phyloP scores from a whole-genome alignment of 2,797 vertebrate species.

The Poecile montanus region DNA sequence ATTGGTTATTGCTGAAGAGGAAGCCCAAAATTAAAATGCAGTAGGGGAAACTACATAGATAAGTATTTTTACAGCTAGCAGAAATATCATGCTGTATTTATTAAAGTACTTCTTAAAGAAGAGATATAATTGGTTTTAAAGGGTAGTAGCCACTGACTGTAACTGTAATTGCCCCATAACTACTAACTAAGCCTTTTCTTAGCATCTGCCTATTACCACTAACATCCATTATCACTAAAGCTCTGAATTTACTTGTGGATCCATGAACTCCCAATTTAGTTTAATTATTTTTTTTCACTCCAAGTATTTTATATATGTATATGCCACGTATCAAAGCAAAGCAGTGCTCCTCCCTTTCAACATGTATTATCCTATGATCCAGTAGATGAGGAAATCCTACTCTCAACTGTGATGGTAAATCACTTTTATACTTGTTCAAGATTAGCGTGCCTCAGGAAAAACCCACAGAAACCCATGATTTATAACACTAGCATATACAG shows the following conservation, averaged over 20 bases:
- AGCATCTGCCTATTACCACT: background rate
- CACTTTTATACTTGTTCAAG: background rate
- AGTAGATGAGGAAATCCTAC: background rate
- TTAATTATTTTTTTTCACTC: background rate
- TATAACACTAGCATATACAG: background rate
- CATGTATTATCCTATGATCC: background rate
- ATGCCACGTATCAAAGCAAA: background rate
- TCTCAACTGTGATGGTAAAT: background rate
- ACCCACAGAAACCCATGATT: background rate
- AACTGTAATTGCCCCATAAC: background rate
- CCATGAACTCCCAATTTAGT: background rate
- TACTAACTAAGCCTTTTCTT: background rate
- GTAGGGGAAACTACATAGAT: background rate
- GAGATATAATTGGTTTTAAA: background rate
- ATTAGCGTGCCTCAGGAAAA: background rate
- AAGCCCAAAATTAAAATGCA: constrained; percentile 4
- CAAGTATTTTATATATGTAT: background rate
- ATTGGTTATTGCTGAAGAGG: constrained; percentile 28
- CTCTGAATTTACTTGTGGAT: background rate
- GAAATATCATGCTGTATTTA: background rate
- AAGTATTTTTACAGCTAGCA: background rate
- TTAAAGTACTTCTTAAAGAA: background rate
- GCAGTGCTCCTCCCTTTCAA: background rate
- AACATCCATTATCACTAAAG: background rate
- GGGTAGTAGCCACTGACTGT: background rate